Evolutionary conservation across 2,888 invertebrate genomes (phyloP).

Genomic region (Odontomyia ornata): DNA sequence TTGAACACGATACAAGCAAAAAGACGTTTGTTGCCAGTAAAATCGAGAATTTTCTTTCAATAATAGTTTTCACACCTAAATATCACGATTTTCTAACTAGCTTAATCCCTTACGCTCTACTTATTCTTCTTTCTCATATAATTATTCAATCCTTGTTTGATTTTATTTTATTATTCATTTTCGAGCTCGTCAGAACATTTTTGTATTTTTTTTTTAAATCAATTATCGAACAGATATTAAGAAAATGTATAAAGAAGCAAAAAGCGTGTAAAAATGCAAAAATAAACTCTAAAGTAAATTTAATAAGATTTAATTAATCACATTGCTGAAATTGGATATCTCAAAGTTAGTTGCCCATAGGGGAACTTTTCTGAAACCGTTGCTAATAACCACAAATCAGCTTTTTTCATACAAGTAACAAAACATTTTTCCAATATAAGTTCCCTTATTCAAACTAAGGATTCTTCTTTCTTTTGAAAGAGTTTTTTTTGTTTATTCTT

Average conservation of each 20-base stretch:
- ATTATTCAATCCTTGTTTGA: background rate
- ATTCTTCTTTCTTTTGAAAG: conserved; percentile 19
- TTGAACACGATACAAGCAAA: conserved; percentile 48
- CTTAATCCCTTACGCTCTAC: conserved; percentile 38
- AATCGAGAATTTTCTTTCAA: conserved; percentile 33
- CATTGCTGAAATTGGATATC: conserved; percentile 51
- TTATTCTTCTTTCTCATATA: conserved; percentile 10
- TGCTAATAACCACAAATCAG: conserved; percentile 58
- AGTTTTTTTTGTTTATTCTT: conserved; percentile 23
- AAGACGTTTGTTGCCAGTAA: conserved; percentile 28
- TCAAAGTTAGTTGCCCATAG: conserved; percentile 71
- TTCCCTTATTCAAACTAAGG: background rate
- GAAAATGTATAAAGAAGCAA: conserved; percentile 32
- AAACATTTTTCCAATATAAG: conserved; percentile 11
- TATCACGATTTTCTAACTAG: conserved; percentile 48
- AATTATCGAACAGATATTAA: background rate
- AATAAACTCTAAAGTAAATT: conserved; percentile 42
- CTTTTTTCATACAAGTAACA: conserved; percentile 38
- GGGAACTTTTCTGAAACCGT: conserved; percentile 78
- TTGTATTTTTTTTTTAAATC: background rate
- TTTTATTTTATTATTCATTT: background rate
- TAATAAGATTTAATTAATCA: conserved; percentile 40
- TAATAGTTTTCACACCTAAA: conserved; percentile 41
- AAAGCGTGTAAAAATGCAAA: conserved; percentile 51
- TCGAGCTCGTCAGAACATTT: background rate